Percentiles rank a stretch among this genome's conserved stretches.
Evolutionary conservation across 2,113 vertebrate species (phyloP).

Genomic region (Rhagologus leucostigma): DNA sequence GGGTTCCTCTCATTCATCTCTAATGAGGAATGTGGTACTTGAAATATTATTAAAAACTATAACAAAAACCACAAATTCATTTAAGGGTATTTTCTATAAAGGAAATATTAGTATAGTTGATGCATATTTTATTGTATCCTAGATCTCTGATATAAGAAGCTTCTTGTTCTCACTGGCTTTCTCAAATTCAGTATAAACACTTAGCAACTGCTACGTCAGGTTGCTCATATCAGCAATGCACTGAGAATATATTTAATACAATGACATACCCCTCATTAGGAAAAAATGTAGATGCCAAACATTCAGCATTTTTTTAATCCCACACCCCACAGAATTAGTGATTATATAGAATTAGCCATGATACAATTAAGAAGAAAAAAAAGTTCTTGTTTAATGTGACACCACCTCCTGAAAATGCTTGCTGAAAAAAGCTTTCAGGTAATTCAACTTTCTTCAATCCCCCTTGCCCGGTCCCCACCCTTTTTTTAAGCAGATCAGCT

Average conservation of each 20-base stretch:
- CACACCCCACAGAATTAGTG: not conserved
- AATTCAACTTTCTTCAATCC: not conserved
- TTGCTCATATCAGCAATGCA: not conserved
- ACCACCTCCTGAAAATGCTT: not conserved
- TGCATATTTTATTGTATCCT: not conserved
- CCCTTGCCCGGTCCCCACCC: accelerated
- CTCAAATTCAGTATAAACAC: not conserved
- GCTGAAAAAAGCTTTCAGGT: not conserved
- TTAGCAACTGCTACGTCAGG: conserved; percentile 3
- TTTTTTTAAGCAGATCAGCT: not conserved
- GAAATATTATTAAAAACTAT: not conserved
- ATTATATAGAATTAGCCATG: not conserved
- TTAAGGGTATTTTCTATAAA: not conserved
- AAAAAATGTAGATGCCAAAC: not conserved
- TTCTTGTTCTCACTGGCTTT: not conserved
- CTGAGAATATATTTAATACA: not conserved
- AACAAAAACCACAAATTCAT: not conserved
- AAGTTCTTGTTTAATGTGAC: not conserved
- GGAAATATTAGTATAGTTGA: not conserved
- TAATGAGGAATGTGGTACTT: not conserved
- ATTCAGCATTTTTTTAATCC: not conserved
- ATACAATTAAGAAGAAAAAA: not conserved
- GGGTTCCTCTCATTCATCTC: not conserved
- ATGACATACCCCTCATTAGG: not conserved
- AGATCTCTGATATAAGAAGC: not conserved